phyloP scores from a whole-genome alignment of 2,797 vertebrate genomes.

The Dallia pectoralis region DNA sequence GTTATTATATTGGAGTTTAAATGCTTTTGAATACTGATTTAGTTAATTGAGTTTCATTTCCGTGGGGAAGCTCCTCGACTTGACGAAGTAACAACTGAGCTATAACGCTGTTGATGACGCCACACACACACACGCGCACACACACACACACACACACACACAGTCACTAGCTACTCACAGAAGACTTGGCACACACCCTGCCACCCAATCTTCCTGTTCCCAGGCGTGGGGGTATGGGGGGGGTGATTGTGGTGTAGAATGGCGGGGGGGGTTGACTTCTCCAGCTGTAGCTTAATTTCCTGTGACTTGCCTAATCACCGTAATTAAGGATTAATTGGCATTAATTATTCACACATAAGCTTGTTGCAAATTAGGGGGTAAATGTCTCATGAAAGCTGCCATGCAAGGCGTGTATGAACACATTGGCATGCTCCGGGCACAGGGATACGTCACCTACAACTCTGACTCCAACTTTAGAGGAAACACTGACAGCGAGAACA shows the following conservation, averaged over 20 bases:
- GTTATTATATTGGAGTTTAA: neutral
- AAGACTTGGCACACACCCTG: constrained; percentile 74
- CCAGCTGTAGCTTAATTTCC: constrained; percentile 99
- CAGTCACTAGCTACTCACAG: neutral
- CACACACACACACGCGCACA: neutral
- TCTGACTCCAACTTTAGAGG: constrained; percentile 1
- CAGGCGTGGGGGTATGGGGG: neutral
- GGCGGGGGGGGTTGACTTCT: constrained; percentile 89
- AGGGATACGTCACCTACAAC: constrained; percentile 39
- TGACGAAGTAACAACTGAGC: neutral
- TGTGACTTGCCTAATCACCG: constrained; percentile 99
- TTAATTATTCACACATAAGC: constrained; percentile 99
- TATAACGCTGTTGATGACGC: neutral
- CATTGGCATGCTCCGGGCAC: constrained; percentile 97
- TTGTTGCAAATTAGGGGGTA: constrained; percentile 99
- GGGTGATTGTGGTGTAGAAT: neutral
- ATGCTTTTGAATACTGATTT: neutral
- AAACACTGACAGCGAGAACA: constrained; percentile 3
- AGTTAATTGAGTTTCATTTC: neutral
- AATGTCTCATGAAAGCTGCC: constrained; percentile 99
- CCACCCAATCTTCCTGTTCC: constrained; percentile 72
- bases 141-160: too few relatives aligned
- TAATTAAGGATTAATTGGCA: constrained; percentile 99
- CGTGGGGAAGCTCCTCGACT: neutral
- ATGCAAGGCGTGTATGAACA: constrained; percentile 99